Base-by-base conservation (phyloP, 2,113 vertebrate genomes). In the Bettongia penicillata region DNA sequence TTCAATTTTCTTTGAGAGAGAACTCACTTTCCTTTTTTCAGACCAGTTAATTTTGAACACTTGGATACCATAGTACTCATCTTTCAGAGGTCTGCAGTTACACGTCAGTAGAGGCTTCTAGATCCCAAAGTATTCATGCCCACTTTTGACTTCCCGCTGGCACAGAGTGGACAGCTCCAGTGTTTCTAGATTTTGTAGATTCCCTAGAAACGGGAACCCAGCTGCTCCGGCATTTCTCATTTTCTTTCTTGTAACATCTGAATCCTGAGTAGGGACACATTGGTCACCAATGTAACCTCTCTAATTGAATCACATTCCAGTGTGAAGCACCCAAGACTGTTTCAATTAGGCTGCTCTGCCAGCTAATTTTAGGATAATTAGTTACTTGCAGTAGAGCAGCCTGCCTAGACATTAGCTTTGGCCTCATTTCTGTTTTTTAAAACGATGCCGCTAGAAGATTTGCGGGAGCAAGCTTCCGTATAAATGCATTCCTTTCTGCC, bases 251-350 rank as follows among this genome's bases (percentile, higher is more conserved):
- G 28, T 43, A n/a, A 51, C 90, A 31, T 53, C 43, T 94, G 25
- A 90, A 55, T 93, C 96, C 68, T 97, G 90, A 91, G 84, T 53
- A 89, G 97, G 91, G 68, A 95, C 90, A 61, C 55, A 93, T 68
- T 92, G 91, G 95, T 31, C 93, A 43, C 92, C 91, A 90, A 57
- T 57, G 94, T 93, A 92, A 68, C 19, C 89, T 49, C 50, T 95
- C 92, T 96, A 97, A 97, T 97, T 97, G 96, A 97, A 94, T 92
- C 12, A 3, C 55, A 97, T 96, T 97, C 89, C 92, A 91, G 43
- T 93, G 68, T 93, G 96, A 96, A 95, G 48, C 23, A 97, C 53
- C 95, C 96, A 95, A 94, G 52, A 93, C 93, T 91, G 94, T 93
- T 57, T 93, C 57, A 94, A 89, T 96, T 95, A 93, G 93, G n/a